These are phyloP conservation scores for Steinernema hermaphroditum DNA, from an alignment of 2,888 invertebrate genomes.

Conservation along the genomic window DNA sequence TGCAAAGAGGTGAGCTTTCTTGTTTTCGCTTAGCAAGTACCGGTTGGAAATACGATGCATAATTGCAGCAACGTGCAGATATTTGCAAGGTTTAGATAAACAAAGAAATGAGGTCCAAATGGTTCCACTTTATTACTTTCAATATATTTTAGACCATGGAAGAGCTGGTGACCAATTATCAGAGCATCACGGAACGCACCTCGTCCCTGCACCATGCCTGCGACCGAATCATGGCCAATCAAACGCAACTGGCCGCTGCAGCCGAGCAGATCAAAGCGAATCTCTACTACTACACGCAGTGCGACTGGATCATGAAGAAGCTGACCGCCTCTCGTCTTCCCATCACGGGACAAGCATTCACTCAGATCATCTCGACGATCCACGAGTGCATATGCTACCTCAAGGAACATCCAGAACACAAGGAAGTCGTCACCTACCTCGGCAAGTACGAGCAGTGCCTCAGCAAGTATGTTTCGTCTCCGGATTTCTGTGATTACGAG, in stretches of 20 bases:
- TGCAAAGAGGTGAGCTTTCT: not conserved
- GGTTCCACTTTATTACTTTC: too few relatives aligned
- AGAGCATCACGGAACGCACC: conserved; percentile 60
- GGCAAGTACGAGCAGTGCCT: conserved; percentile 63
- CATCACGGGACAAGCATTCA: conserved; percentile 61
- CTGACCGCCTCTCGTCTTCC: conserved; percentile 53
- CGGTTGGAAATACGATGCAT: too few relatives aligned
- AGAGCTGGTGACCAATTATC: conserved; percentile 54
- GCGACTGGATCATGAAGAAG: conserved; percentile 64
- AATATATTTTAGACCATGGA: conserved; percentile 51
- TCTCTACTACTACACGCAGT: conserved; percentile 64
- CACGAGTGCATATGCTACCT: conserved; percentile 61
- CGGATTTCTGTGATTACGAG: not conserved
- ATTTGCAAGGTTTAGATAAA: too few relatives aligned
- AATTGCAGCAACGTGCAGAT: too few relatives aligned
- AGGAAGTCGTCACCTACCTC: conserved; percentile 54
- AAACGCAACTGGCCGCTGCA: conserved; percentile 61
- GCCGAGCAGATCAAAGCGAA: conserved; percentile 64
- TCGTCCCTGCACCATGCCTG: conserved; percentile 64
- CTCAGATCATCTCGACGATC: conserved; percentile 62
- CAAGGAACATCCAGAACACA: conserved; percentile 59
- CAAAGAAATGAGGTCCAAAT: too few relatives aligned
- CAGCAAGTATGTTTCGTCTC: conserved; percentile 47
- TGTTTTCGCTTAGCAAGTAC: too few relatives aligned
- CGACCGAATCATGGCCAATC: conserved; percentile 62